phyloP scores from a whole-genome alignment of 2,113 vertebrate species.

The Dromas ardeola region DNA sequence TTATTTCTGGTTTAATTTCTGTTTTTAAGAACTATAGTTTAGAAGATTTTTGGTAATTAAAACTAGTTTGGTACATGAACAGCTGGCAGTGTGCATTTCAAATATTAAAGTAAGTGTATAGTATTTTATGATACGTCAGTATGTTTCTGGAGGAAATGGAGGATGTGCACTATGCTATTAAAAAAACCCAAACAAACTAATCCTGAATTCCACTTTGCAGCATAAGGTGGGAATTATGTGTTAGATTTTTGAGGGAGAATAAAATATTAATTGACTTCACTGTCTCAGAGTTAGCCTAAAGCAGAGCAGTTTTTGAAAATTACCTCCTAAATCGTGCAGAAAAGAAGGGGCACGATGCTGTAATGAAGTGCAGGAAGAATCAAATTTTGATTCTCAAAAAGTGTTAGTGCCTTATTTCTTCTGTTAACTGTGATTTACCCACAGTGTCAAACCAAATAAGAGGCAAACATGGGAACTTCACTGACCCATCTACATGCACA shows the following conservation, averaged over 20 bases:
- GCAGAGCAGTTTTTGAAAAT: neutral
- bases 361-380: neutral
- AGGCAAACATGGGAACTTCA: neutral
- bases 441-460: neutral
- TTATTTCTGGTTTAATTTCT: neutral
- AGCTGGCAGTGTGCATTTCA: neutral
- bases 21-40: neutral
- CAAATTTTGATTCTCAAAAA: neutral
- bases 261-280: neutral
- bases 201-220: neutral
- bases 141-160: neutral
- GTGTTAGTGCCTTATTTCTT: neutral
- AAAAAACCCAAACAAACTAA: neutral
- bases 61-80: neutral
- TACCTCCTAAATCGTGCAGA: neutral
- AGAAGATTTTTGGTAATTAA: neutral
- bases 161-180: neutral
- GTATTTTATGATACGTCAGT: neutral
- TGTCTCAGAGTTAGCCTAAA: neutral
- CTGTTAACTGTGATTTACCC: neutral
- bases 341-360: neutral
- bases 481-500: neutral
- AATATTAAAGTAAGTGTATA: neutral
- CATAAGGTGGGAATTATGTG: accelerated
- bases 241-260: neutral